phyloP scores from a whole-genome alignment of 2,888 invertebrate genomes.

The Capitulum mitella region DNA sequence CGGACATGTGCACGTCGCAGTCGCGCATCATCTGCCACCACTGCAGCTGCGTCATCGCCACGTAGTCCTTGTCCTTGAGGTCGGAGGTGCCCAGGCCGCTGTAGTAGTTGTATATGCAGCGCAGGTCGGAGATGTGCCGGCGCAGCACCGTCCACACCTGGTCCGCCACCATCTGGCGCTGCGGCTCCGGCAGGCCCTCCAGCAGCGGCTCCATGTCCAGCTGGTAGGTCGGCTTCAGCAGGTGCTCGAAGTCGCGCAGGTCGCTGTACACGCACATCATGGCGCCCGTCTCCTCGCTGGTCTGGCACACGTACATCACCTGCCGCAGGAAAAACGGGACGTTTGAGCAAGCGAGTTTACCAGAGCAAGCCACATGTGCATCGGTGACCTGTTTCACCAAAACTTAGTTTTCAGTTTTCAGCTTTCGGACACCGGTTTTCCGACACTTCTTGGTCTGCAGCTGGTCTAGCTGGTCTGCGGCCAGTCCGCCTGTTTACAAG shows the following conservation, averaged over 20 bases:
- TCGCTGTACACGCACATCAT: constrained; percentile 16
- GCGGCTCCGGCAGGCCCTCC: not conserved
- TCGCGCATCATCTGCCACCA: constrained; percentile 57
- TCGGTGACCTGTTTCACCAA: too few species aligned
- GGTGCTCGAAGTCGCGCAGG: constrained; percentile 11
- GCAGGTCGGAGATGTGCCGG: constrained; percentile 48
- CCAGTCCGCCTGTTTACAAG: too few species aligned
- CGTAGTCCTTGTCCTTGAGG: constrained; percentile 41
- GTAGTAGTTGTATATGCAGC: constrained; percentile 51
- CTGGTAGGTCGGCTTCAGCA: constrained; percentile 21
- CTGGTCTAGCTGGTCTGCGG: too few species aligned
- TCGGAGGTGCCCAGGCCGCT: constrained; percentile 40
- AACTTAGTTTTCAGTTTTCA: too few species aligned
- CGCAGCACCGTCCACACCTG: constrained; percentile 16
- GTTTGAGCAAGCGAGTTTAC: too few species aligned
- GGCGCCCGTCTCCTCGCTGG: constrained; percentile 3
- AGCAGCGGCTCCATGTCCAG: constrained; percentile 8
- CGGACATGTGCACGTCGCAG: constrained; percentile 49
- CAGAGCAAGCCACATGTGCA: too few species aligned
- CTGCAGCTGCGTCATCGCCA: constrained; percentile 50
- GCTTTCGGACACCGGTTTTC: too few species aligned
- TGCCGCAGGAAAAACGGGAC: too few species aligned
- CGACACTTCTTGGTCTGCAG: too few species aligned
- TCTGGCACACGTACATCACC: constrained; percentile 18
- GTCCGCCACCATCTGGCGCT: not conserved